Evolutionary conservation across 2,113 vertebrate species (phyloP).

Genomic region (Recurvirostra avosetta): DNA sequence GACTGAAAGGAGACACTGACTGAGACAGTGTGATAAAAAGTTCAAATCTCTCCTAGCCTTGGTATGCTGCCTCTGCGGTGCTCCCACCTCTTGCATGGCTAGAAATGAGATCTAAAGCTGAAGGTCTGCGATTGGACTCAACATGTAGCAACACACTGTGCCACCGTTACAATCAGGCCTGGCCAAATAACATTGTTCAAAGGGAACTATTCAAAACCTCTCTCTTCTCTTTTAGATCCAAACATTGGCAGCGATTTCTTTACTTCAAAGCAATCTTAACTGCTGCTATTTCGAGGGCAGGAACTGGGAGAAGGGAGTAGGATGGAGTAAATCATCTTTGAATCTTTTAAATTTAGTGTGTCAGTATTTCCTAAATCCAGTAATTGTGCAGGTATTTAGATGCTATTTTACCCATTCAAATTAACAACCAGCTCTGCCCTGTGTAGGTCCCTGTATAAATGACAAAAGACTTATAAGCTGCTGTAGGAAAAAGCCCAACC

Average conservation of each 20-base stretch:
- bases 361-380: slow-evolving; percentile 9
- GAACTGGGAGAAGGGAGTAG: not conserved
- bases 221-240: not conserved
- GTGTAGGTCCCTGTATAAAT: not conserved
- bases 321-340: not conserved
- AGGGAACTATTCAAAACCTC: not conserved
- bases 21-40: not conserved
- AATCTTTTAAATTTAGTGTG: not conserved
- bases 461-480: not conserved
- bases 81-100: not conserved
- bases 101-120: slow-evolving; percentile 32
- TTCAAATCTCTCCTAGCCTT: not conserved
- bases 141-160: not conserved
- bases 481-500: not conserved
- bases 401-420: not conserved
- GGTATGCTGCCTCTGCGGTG: not conserved
- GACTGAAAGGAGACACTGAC: not conserved
- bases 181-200: slow-evolving; percentile 14
- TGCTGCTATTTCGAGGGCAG: not conserved
- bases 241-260: not conserved
- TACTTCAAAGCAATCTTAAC: slow-evolving; percentile 36
- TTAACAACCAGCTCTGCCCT: not conserved
- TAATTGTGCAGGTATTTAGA: not conserved
- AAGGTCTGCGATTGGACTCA: not conserved
- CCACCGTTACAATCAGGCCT: not conserved